Base-by-base conservation (phyloP, 2,888 invertebrate species). In the Zygaena filipendulae region DNA sequence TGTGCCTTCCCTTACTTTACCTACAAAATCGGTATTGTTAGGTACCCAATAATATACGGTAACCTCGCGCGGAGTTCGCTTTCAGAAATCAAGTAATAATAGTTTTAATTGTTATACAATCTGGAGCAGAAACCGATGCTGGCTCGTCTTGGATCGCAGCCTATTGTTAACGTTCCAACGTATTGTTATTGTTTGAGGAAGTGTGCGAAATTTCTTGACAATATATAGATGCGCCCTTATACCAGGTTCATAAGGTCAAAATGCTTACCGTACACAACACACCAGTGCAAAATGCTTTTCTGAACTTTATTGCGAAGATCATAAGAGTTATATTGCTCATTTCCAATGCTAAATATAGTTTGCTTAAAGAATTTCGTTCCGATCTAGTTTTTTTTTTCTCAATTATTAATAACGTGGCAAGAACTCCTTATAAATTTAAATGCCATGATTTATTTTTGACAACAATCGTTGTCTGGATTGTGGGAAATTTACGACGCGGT, bases 401-500 rank as follows among this genome's bases (percentile, higher is more conserved):
- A 14, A 31, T 67, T 63, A 57, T 58, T 57, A 60, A 52, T 43
- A 33, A 39, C 25, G 29, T 26, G 10, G 29, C 39, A 30, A 40
- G 40, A 37, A 42, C 36, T 49, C 47, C 48, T 49, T 49, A 61
- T 63, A n/a, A n/a, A n/a, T n/a, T 60, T 62, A 60, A 59, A 62
- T 61, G 58, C 45, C 49, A 52, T 77, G 72, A 74, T 74, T 75
- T 75, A 77, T 74, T 71, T 64, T 59, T 59, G 66, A 71, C 72
- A 72, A 69, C 70, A 69, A 70, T 68, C 51, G 56, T 48, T 52
- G 48, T 50, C 46, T 44, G 41, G 41, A 42, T 62, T 71, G 70
- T 75, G 77, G 72, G 75, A 77, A 72, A 72, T 77, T 74, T 75
- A 75, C 66, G 74, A 68, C 43, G 52, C 50, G 45, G 52, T 58